Conservation (phyloP, 2,888 invertebrate species). For the Nymphalis urticae region DNA sequence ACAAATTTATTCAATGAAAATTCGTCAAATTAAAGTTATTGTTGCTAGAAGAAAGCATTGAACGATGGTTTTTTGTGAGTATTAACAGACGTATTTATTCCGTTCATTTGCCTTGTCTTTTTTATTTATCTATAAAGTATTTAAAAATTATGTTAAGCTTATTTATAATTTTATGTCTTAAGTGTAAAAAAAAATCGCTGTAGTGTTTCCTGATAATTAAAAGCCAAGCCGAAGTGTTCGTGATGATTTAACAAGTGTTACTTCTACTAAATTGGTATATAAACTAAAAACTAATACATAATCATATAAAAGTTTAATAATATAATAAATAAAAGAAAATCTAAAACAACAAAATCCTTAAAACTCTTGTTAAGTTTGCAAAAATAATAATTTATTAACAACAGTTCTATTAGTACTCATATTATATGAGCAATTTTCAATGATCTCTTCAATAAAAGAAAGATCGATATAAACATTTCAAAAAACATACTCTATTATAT, state of each 20-base stretch:
- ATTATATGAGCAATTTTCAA: neutral
- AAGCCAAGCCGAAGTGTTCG: neutral
- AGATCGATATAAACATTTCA: neutral
- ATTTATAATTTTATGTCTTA: neutral
- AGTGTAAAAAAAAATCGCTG: neutral
- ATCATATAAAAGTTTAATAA: no score
- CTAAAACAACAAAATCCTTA: no score
- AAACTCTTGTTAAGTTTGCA: no score
- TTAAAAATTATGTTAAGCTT: neutral
- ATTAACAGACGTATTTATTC: constrained; percentile 38
- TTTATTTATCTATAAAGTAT: neutral
- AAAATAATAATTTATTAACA: no score
- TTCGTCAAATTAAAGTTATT: constrained; percentile 45
- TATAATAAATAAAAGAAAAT: no score
- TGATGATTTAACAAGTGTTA: neutral
- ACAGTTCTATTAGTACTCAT: neutral
- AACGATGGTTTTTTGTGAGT: constrained; percentile 62
- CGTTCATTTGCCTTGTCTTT: neutral
- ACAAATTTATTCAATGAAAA: constrained; percentile 42
- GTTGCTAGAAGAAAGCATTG: constrained; percentile 54
- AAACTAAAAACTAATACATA: no score
- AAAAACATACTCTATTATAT: no score
- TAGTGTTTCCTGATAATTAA: neutral
- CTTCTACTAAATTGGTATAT: neutral
- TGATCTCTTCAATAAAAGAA: neutral